Base-by-base conservation (phyloP, 1,140 invertebrate genomes). In the Bombyx mandarina region DNA sequence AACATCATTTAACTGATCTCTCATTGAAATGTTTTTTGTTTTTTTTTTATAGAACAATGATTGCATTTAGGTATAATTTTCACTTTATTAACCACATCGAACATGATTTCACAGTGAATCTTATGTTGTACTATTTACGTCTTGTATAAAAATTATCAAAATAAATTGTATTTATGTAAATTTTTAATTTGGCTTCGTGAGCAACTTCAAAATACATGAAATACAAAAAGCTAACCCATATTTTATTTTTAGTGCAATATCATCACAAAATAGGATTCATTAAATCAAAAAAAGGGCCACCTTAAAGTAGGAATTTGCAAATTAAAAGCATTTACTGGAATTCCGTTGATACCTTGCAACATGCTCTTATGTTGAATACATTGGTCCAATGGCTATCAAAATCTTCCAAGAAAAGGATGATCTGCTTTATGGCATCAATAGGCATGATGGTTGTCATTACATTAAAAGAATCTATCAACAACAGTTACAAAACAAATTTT, bases 141-240 rank as follows among this genome's bases (percentile, higher is more conserved):
- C 73, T 82, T 83, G 82, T 86, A 86, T 85, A 83, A 81, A 81
- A 74, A 73, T 82, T 80, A 77, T 81, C 71, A 75, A 35, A 35
- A 65, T 75, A 74, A 79, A 83, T 75, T 85, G 83, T 86, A 85
- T 86, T 83, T 86, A 86, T 86, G 78, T 82, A 82, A 75, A 77
- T 82, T 86, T 35, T 35, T 82, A 69, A 79, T 86, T 86, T 85
- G 82, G 83, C 82, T 85, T 86, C 84, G 81, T 86, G 80, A 83
- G 77, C 77, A 79, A 80, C 71, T 80, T 84, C 75, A 75, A 81
- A 86, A 85, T 83, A 85, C 78, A 85, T 79, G 83, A 85, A 79
- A 84, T 81, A 83, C 77, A 83, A 85, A 54, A 86, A 75, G 77
- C 75, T 81, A 77, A 57, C 67, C 67, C 74, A 69, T 86, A 75